Percentiles rank a stretch among this genome's conserved stretches.
These are phyloP conservation scores for Bombylius discolor DNA, from an alignment of 2,888 invertebrate species.

Conservation along the genomic window DNA sequence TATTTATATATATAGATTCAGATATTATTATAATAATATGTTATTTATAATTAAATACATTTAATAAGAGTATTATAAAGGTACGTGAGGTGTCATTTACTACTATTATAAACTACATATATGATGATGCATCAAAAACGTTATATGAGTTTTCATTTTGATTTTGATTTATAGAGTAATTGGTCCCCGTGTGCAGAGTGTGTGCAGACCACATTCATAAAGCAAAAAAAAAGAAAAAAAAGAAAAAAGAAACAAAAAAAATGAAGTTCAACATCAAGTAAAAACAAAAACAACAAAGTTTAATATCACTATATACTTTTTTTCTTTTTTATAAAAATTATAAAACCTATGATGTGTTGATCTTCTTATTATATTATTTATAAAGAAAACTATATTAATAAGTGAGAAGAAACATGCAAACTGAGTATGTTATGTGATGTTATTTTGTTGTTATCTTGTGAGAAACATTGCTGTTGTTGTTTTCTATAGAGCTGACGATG, in stretches of 20 bases:
- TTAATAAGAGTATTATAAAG: too few relatives aligned
- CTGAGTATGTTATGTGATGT: background rate
- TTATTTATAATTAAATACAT: too few relatives aligned
- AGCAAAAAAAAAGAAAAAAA: too few relatives aligned
- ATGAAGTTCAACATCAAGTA: too few relatives aligned
- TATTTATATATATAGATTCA: too few relatives aligned
- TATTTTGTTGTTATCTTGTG: background rate
- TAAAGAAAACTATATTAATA: background rate
- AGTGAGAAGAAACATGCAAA: conserved; percentile 3
- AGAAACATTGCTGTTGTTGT: background rate
- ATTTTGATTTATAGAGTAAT: conserved; percentile 7
- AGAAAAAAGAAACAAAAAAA: too few relatives aligned
- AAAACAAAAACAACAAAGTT: too few relatives aligned
- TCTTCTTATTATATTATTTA: background rate
- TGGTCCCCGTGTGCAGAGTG: background rate
- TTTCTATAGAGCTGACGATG: background rate
- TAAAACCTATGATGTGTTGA: background rate
- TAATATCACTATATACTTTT: too few relatives aligned
- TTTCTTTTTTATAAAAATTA: background rate
- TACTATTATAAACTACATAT: too few relatives aligned
- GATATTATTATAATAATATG: too few relatives aligned
- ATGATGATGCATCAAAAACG: too few relatives aligned
- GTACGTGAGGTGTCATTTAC: too few relatives aligned
- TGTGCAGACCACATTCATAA: background rate
- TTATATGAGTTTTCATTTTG: background rate